A percentile compares a stretch with the other conserved stretches of the same genome.
phyloP scores from a whole-genome alignment of 2,797 vertebrate species.

The Typhlichthys subterraneus region DNA sequence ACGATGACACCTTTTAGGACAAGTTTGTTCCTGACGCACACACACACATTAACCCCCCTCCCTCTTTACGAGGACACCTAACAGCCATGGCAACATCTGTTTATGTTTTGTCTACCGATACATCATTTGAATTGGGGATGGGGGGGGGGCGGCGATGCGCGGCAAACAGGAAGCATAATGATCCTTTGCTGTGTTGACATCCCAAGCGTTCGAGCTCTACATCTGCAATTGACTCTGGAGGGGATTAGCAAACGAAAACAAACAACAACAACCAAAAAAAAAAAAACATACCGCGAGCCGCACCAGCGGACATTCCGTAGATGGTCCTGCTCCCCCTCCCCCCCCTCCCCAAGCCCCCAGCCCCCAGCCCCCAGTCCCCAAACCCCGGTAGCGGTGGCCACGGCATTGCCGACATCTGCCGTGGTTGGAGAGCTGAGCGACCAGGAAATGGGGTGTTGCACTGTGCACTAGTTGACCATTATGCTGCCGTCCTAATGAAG shows the following conservation, averaged over 20 bases:
- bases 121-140: slow-evolving; percentile 61
- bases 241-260: slow-evolving; percentile 45
- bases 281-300: slow-evolving; percentile 12
- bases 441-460: slow-evolving; percentile 98
- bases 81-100: slow-evolving; percentile 73
- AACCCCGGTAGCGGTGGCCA: slow-evolving; percentile 65
- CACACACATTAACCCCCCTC: slow-evolving; percentile 44
- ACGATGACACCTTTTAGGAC: slow-evolving; percentile 75
- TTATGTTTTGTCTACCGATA: slow-evolving; percentile 68
- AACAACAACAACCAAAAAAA: slow-evolving; percentile 4
- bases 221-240: slow-evolving; percentile 52
- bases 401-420: slow-evolving; percentile 97
- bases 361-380: slow-evolving; percentile 24
- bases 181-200: slow-evolving; percentile 54
- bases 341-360: slow-evolving; percentile 16
- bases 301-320: slow-evolving; percentile 21
- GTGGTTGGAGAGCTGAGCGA: slow-evolving; percentile 97
- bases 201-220: slow-evolving; percentile 40
- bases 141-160: slow-evolving; percentile 3
- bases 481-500: slow-evolving; percentile 99
- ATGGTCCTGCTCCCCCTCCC: slow-evolving; percentile 21
- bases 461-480: slow-evolving; percentile 97
- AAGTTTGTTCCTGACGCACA: slow-evolving; percentile 48
- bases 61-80: slow-evolving; percentile 56
- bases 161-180: slow-evolving; percentile 38